Base-by-base conservation (phyloP, 2,113 vertebrate genomes). In the Orientallactaga bullata region DNA sequence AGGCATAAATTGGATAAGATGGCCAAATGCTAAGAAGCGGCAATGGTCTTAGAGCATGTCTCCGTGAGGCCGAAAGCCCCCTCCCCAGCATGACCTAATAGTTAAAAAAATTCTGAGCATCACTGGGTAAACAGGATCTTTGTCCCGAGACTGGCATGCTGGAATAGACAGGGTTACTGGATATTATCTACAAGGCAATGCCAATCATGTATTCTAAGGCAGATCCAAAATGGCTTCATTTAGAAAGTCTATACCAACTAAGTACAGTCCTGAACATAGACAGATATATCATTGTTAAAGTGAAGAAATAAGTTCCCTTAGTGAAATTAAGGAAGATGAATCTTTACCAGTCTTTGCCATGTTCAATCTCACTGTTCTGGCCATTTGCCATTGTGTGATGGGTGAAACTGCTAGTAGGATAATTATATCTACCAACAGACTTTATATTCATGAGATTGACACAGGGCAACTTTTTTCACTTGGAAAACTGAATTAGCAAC, bases 401-500 rank as follows among this genome's bases (percentile, higher is more conserved):
- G 90, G 93, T 61, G 51, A 93, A 80, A 74, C 63, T 82, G 60
- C 88, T 88, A 88, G 94, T 61, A 37, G 58, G 77, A 94, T 82
- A 93, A 93, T 82, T 93, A 80, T 80, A 73, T 58, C 58, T 26
- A 88, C 58, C 58, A 88, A 28, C 20, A 92, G 79, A 37, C 42
- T 87, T 89, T 89, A 66, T n/a, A 69, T 74, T 90, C 79, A 91
- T 55, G 35, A 90, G 26, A 77, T 65, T 76, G 78, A 85, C 37
- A 68, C 4, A 96, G 35, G 51, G 58, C 24, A 94, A 90, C 81
- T 94, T 86, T 89, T 74, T 79, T 93, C 88, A 93, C 81, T 94
- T 85, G 51, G 55, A 95, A 96, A 94, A 95, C 63, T 93, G 58
- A 91, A 95, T 94, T 92, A 95, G 88, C 30, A 85, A 80, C 66